A percentile compares a stretch with the other conserved stretches of the same genome.
phyloP scores from a whole-genome alignment of 2,888 invertebrate genomes.

The Nezara viridula region DNA sequence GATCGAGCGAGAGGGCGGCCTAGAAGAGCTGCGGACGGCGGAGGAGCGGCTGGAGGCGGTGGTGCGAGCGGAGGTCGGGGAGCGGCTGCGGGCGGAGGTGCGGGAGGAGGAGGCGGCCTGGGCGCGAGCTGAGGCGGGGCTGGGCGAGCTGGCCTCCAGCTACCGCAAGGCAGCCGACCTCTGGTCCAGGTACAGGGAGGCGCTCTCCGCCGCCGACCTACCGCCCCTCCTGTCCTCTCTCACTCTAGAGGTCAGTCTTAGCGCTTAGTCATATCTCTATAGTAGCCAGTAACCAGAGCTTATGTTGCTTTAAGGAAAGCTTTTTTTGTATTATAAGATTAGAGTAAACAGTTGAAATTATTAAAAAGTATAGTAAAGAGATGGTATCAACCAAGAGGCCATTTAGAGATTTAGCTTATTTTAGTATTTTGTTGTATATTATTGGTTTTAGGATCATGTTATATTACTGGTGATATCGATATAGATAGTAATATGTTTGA shows the following conservation, averaged over 20 bases:
- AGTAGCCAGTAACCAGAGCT: background rate
- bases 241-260: slow-evolving; percentile 56
- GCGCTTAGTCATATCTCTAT: background rate
- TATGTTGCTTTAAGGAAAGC: background rate
- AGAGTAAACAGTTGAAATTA: background rate
- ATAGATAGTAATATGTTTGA: too few relatives aligned
- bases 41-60: slow-evolving; percentile 77
- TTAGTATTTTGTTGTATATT: too few relatives aligned
- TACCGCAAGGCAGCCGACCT: slow-evolving; percentile 86
- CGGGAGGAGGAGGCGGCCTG: slow-evolving; percentile 85
- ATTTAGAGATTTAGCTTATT: too few relatives aligned
- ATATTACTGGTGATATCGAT: too few relatives aligned
- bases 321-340: background rate
- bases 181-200: slow-evolving; percentile 85
- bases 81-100: slow-evolving; percentile 81
- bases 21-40: slow-evolving; percentile 79
- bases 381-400: too few relatives aligned
- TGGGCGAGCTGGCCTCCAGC: slow-evolving; percentile 81
- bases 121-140: slow-evolving; percentile 83
- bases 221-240: slow-evolving; percentile 7
- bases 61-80: slow-evolving; percentile 79
- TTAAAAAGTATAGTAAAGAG: background rate
- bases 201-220: slow-evolving; percentile 67
- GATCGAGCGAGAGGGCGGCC: slow-evolving; percentile 77
- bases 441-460: too few relatives aligned